Base-by-base conservation (phyloP, 2,113 vertebrate genomes). In the Heteronetta atricapilla region DNA sequence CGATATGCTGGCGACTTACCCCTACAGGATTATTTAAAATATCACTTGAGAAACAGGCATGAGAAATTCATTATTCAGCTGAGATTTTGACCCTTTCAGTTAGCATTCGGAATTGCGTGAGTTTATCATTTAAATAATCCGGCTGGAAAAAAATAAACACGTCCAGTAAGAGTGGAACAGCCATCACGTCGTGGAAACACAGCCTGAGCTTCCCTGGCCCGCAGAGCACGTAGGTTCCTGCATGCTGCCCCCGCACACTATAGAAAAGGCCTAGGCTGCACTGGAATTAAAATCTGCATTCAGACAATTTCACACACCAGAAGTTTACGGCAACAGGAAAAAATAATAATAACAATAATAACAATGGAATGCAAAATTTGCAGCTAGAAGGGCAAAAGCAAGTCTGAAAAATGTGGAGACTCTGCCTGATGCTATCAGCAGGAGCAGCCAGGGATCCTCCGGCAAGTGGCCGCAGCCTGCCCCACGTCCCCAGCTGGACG, bases 81-180 rank as follows among this genome's bases (percentile, higher is more conserved):
- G 1, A 74, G 42, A 22, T 66, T 25, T 14, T 28, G 72, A 59
- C 26, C 72, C 42, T 88, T 50, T 18, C 88, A 6, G 8, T 48
- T 4, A 36, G 70, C 34, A 3, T 14, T 21, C 16, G 3, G 81
- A 76, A 50, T 8, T 2, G 25, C 1, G 0, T 0, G 3, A 59
- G 60, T 90, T 91, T 78, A 64, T 70, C 40, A 14, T 40, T 82
- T 48, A 58, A 86, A 89, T 92, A 38, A 78, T 68, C 60, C 18
- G 53, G 56, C 46, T 22, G 56, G 77, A 4, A 7, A 25, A 40
- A 56, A 83, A 81, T 12, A 75, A 84, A 73, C 52, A 5, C 3
- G 0, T 31, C 19, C 77, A 52, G 48, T 6, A 23, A 78, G 0
- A 38, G 34, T 2, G 10, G 14, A 36, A 86, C 55, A 93, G 66